A percentile compares a stretch with the other conserved stretches of the same genome.
Evolutionary conservation across 2,797 vertebrate species (phyloP).

Genomic region (Malacoctenus gilli): DNA sequence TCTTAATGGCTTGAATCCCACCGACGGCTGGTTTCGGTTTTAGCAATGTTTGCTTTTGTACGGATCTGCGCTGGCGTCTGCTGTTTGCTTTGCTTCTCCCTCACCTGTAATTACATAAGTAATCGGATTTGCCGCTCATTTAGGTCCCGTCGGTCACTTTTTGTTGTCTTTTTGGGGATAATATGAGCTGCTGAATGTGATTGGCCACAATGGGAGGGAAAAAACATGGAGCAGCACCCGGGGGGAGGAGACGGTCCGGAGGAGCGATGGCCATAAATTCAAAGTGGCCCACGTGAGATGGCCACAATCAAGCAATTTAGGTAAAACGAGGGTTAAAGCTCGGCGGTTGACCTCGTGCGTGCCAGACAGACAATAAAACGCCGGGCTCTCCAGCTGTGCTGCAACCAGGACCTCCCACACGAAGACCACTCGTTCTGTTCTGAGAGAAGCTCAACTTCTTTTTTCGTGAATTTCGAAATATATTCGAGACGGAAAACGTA

Average conservation of each 20-base stretch:
- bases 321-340: neutral
- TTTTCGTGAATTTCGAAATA: too few species aligned
- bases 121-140: too few species aligned
- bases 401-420: neutral
- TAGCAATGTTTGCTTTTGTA: too few species aligned
- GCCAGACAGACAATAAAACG: conserved; percentile 10
- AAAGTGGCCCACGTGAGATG: neutral
- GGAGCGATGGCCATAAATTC: conserved; percentile 8
- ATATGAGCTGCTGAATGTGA: too few species aligned
- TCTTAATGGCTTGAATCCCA: too few species aligned
- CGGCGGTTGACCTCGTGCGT: conserved; percentile 19
- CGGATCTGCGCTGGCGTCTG: too few species aligned
- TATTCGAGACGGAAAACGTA: too few species aligned
- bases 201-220: neutral
- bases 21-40: too few species aligned
- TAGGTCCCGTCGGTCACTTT: too few species aligned
- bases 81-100: too few species aligned
- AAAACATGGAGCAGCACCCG: neutral
- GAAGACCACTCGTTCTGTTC: neutral
- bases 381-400: conserved; percentile 25
- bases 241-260: conserved; percentile 7
- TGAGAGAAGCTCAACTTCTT: neutral
- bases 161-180: too few species aligned
- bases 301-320: neutral
- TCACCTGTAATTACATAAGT: too few species aligned